Percentiles rank a stretch among this genome's conserved stretches.
Conservation (phyloP, 2,113 vertebrate genomes). For the Chionomys nivalis region DNA sequence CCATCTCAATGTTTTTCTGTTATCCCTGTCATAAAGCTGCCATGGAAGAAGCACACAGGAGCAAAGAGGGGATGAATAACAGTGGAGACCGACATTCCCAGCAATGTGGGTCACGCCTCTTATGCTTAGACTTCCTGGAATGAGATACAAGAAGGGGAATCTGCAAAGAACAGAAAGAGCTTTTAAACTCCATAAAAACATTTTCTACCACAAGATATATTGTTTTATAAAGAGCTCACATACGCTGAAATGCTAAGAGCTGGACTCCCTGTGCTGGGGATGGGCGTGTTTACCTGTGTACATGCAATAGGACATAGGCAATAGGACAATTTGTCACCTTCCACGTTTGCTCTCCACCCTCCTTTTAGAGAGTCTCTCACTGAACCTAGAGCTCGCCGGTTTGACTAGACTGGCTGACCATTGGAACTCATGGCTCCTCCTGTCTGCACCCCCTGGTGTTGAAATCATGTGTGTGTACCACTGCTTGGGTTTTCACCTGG, state of each 20-base stretch:
- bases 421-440: background rate
- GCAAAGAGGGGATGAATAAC: background rate
- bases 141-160: conserved; percentile 7
- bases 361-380: background rate
- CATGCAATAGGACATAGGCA: background rate
- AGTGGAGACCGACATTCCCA: background rate
- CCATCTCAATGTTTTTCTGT: background rate
- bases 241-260: background rate
- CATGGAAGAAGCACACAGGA: background rate
- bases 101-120: background rate
- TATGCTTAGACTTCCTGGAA: conserved; percentile 9
- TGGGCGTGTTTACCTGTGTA: background rate
- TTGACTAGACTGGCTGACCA: background rate
- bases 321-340: background rate
- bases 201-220: background rate
- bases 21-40: background rate
- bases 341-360: background rate
- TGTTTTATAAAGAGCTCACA: conserved; percentile 23
- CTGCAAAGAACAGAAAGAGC: background rate
- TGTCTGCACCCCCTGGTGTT: background rate
- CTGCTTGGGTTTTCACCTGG: background rate
- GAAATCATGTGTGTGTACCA: background rate
- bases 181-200: conserved; percentile 1
- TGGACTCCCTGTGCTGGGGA: background rate
- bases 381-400: rapidly evolving